Conservation (phyloP, 2,113 vertebrate genomes). For the Butastur rufipennis region DNA sequence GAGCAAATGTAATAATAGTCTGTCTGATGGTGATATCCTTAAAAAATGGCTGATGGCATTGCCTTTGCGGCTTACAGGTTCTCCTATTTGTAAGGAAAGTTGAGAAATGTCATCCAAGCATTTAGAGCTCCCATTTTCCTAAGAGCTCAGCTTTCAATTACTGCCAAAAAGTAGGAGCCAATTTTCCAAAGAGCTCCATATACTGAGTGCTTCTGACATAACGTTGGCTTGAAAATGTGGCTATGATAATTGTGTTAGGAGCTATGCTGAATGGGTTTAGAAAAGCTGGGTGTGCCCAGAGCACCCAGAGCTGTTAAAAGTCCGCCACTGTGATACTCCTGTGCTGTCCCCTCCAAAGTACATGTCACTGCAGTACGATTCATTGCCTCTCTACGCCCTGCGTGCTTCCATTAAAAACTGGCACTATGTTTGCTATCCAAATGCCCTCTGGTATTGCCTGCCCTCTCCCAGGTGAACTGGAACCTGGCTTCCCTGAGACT, state of each 20-base stretch:
- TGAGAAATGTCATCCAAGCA: constrained; percentile 23
- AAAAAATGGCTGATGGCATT: not conserved
- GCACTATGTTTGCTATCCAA: not conserved
- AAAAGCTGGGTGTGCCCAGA: not conserved
- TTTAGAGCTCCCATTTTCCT: constrained; percentile 25
- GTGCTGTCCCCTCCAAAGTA: not conserved
- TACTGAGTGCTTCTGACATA: not conserved
- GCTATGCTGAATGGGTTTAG: not conserved
- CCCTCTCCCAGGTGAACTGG: not conserved
- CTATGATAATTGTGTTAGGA: not conserved
- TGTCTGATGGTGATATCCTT: not conserved
- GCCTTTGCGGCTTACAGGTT: not conserved
- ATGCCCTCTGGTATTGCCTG: not conserved
- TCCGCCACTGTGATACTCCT: not conserved
- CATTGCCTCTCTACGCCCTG: not conserved
- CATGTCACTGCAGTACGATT: not conserved
- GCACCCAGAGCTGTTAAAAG: not conserved
- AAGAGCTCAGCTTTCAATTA: constrained; percentile 41
- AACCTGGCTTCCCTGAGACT: not conserved
- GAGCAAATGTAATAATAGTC: not conserved
- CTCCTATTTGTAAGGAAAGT: not conserved
- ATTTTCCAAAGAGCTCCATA: constrained; percentile 47
- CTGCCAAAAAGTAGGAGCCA: constrained; percentile 23
- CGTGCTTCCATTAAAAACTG: not conserved
- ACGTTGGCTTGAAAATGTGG: not conserved